Conservation (phyloP, 2,113 vertebrate species). For the Rhagologus leucostigma region DNA sequence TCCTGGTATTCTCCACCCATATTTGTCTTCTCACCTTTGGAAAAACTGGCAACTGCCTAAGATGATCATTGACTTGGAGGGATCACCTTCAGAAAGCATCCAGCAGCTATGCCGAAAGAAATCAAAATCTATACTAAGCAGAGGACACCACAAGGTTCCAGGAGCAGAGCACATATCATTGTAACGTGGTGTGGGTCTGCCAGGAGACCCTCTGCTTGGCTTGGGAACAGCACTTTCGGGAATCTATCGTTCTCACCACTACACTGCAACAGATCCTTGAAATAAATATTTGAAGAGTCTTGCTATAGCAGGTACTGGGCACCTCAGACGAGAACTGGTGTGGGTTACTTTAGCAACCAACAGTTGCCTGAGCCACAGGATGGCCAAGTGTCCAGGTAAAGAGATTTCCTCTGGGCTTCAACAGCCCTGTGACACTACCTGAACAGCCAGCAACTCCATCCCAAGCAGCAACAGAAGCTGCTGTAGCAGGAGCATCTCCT, state of each 20-base stretch:
- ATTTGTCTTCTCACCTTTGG: not conserved
- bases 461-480: not conserved
- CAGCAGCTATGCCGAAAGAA: not conserved
- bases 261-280: not conserved
- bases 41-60: not conserved
- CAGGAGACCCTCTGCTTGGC: not conserved
- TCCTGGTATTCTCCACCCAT: not conserved
- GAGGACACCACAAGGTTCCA: not conserved
- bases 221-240: not conserved
- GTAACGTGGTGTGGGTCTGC: not conserved
- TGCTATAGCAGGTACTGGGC: constrained; percentile 13
- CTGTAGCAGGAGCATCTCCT: not conserved
- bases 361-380: not conserved
- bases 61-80: not conserved
- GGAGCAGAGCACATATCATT: rapidly evolving
- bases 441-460: not conserved
- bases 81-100: not conserved
- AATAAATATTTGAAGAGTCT: not conserved
- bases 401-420: not conserved
- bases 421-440: not conserved
- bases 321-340: constrained; percentile 41
- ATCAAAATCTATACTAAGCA: not conserved
- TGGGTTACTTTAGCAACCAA: not conserved
- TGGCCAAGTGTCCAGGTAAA: not conserved
- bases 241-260: not conserved